These are phyloP conservation scores for Pachycephala philippinensis DNA, from an alignment of 2,113 vertebrate species.

Conservation along the genomic window DNA sequence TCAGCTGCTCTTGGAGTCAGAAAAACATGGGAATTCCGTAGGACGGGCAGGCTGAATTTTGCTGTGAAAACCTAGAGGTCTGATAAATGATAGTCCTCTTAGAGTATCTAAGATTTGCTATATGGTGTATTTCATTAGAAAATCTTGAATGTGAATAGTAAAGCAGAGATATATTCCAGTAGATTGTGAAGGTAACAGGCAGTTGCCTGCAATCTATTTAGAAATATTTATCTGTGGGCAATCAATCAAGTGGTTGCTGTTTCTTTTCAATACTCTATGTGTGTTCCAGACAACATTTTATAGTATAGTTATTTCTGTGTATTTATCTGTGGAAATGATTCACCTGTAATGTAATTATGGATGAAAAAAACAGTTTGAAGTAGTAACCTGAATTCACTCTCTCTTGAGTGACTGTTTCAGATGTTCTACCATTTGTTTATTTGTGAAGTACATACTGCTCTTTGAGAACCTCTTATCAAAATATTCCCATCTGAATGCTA, in stretches of 20 bases:
- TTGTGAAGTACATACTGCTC: neutral
- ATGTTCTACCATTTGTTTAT: neutral
- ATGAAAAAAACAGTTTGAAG: neutral
- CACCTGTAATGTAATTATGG: neutral
- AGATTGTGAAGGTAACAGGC: neutral
- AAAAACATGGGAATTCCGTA: neutral
- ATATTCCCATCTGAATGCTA: neutral
- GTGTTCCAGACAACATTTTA: neutral
- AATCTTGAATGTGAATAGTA: neutral
- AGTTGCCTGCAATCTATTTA: neutral
- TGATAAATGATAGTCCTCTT: neutral
- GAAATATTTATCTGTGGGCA: neutral
- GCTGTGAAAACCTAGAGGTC: neutral
- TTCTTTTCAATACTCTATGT: neutral
- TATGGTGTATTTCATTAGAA: neutral
- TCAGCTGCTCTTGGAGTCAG: neutral
- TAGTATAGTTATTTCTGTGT: neutral
- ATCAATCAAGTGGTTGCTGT: neutral
- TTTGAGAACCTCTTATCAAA: neutral
- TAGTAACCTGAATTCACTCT: neutral
- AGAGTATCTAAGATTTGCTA: neutral
- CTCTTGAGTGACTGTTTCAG: neutral
- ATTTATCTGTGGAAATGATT: neutral
- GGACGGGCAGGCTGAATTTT: neutral
- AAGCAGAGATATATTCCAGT: neutral